These are phyloP conservation scores for Tachyglossus aculeatus DNA, from an alignment of 2,797 vertebrate genomes.

Conservation along the genomic window DNA sequence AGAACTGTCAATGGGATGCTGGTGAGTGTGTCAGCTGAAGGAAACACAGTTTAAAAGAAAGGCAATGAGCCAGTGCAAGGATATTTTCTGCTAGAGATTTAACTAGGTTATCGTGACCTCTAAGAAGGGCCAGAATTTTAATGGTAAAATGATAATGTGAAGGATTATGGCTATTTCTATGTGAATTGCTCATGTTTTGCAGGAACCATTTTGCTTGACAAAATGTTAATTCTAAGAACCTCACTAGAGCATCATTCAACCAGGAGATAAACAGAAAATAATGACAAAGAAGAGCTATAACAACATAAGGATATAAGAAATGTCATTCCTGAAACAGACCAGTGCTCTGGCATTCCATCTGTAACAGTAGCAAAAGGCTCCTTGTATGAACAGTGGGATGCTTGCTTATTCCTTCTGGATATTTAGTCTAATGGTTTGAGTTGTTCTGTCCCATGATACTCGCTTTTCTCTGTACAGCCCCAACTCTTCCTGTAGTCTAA, in stretches of 20 bases:
- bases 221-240: conserved; percentile 53
- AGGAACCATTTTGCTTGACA: conserved; percentile 49
- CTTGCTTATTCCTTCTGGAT: too few relatives aligned
- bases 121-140: conserved; percentile 53
- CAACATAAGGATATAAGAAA: too few relatives aligned
- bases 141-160: conserved; percentile 63
- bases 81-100: conserved; percentile 61
- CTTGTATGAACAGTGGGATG: too few relatives aligned
- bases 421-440: too few relatives aligned
- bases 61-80: conserved; percentile 40
- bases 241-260: conserved; percentile 33
- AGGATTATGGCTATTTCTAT: conserved; percentile 65
- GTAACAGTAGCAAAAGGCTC: too few relatives aligned
- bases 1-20: conserved; percentile 12
- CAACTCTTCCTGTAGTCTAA: too few relatives aligned
- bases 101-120: conserved; percentile 70
- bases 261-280: conserved; percentile 59
- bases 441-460: too few relatives aligned
- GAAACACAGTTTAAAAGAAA: conserved; percentile 52
- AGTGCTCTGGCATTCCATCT: too few relatives aligned
- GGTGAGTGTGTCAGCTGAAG: conserved; percentile 25
- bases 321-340: too few relatives aligned
- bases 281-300: conserved; percentile 44
- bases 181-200: conserved; percentile 71
- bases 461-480: too few relatives aligned